Evolutionary conservation across 2,113 vertebrate genomes (phyloP), one percentile per base, ranked within the genome.

Genomic region (Acrocephalus kingi): DNA sequence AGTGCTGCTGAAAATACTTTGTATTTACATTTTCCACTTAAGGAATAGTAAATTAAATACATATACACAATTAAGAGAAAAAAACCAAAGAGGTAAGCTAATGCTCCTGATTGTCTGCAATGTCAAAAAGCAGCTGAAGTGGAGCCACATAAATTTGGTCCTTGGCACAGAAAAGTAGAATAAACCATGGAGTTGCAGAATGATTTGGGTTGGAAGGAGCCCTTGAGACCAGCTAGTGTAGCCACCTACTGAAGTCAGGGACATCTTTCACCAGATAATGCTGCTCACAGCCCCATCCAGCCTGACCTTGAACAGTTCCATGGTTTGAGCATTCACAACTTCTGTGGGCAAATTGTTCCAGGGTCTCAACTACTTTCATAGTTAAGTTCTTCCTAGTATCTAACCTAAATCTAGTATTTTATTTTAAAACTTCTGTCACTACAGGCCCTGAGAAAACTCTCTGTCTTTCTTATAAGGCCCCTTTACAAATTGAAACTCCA

Each of bases 251-350:
- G 5, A 1, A 15, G 9, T 4, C 15, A 87, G 31, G 18, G 18
- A 37, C 4, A 27, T 6, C 31, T 85, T 64, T n/a, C 28, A 33
- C 24, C 25, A 48, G 23, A 7, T 3, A 10, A 48, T 5, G 6
- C 17, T 79, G 6, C 35, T 51, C 61, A 35, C 59, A 86, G 23
- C 2, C 4, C 17, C 2, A 1, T 64, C 13, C 48, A 63, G 3
- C 27, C 21, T 54, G 13, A 22, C 15, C n/a, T 33, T 68, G 22
- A 87, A 56, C n/a, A 43, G 2, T 31, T 43, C 10, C 54, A 46
- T 0, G 2, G 22, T 23, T 13, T 7, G 3, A 10, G 3, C 13
- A 45, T 4, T 22, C 55, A 39, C 20, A 72, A 0, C 14, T 33
- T 87, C 46, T 56, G 19, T 33, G 15, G 13, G 15, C 9, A 78